phyloP scores from a whole-genome alignment of 2,888 invertebrate species.

The Lasioglossum villosulum region DNA sequence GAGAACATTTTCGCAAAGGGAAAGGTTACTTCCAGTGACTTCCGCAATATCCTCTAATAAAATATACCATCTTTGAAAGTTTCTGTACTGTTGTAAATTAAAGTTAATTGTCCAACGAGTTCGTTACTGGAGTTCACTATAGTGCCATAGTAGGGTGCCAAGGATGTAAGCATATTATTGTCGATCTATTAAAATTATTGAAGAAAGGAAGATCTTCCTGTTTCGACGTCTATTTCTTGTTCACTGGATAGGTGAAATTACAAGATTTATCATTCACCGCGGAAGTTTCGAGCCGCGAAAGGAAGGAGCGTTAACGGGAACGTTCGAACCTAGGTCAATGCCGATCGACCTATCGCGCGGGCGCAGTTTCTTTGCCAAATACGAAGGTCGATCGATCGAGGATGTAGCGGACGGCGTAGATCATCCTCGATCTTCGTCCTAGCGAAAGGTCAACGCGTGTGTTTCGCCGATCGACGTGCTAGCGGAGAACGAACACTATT shows the following conservation, averaged over 20 bases:
- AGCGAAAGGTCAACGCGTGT: constrained; percentile 49
- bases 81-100: too few relatives aligned
- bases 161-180: background rate
- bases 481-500: constrained; percentile 1
- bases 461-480: constrained; percentile 21
- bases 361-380: constrained; percentile 54
- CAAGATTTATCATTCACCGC: background rate
- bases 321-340: constrained; percentile 49
- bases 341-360: constrained; percentile 47
- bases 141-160: too few relatives aligned
- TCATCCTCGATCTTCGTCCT: constrained; percentile 53
- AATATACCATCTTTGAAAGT: rapidly evolving
- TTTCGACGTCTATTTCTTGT: background rate
- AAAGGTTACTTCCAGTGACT: too few relatives aligned
- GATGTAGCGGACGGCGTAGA: constrained; percentile 41
- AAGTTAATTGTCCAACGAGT: too few relatives aligned
- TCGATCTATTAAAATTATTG: background rate
- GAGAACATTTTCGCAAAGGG: too few relatives aligned
- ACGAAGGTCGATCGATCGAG: constrained; percentile 58
- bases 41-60: too few relatives aligned
- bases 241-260: background rate
- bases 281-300: constrained; percentile 30
- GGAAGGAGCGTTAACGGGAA: constrained; percentile 39
- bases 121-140: background rate
- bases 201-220: background rate